Evolutionary conservation across 2,113 vertebrate genomes (phyloP), one percentile per base, ranked within the genome.

Genomic region (Sapayoa aenigma): DNA sequence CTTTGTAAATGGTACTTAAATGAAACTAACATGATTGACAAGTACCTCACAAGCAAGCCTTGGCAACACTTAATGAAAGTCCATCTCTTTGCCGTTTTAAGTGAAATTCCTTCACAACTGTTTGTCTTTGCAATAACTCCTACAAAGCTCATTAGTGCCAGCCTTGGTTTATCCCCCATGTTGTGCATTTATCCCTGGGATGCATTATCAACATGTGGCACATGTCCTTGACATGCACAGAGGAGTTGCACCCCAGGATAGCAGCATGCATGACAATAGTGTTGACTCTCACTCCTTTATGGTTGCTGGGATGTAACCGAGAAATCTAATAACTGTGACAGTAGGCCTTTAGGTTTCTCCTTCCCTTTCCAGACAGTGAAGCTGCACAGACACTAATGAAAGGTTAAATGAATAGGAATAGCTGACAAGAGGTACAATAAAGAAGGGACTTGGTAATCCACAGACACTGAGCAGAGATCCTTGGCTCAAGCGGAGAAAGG

Each of bases 321-420:
- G 98, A 99, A 99, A 99, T 99, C 99, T 99, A 99, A 99, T 99
- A 99, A 99, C 98, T 99, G 98, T 99, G 99, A 99, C 99, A 99
- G 99, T 99, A 98, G 98, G 98, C 98, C 98, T 99, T 99, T 99
- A 98, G 98, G 98, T 98, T 98, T 98, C 98, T 98, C 98, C 98
- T 98, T 98, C 98, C 98, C 98, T 98, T 98, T 98, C 97, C 97
- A 98, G 98, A 98, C 98, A 98, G 98, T 98, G 98, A 98, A 98
- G 96, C 98, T 98, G 98, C 98, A 98, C 98, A 98, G 98, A 98
- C 98, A 98, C 98, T 99, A 99, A 99, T 99, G 98, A 99, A 99
- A 99, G 99, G 99, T 99, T 99, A 99, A 99, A 99, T 99, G 99
- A 99, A 99, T 99, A 98, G 98, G 98, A 99, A 98, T 98, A 98